phyloP scores from a whole-genome alignment of 2,797 vertebrate species.

The Lateolabrax maculatus region DNA sequence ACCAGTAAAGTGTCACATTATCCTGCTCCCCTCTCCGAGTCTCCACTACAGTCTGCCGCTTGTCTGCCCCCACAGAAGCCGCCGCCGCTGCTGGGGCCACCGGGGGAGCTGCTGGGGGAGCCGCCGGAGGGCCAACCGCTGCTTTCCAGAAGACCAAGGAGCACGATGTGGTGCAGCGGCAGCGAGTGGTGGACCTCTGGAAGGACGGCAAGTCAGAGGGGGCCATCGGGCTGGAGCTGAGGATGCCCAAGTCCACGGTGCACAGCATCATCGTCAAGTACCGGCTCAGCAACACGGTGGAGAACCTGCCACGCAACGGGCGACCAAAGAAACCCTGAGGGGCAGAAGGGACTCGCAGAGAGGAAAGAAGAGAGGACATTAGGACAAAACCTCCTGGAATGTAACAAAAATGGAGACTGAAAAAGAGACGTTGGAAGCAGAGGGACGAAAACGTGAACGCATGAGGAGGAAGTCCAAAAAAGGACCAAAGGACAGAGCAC shows the following conservation, averaged over 20 bases:
- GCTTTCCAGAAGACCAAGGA: constrained; percentile 90
- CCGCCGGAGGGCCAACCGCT: constrained; percentile 66
- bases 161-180: constrained; percentile 88
- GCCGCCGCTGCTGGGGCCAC: constrained; percentile 76
- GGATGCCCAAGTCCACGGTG: constrained; percentile 89
- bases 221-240: constrained; percentile 87
- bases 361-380: neutral
- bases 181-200: constrained; percentile 90
- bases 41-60: constrained; percentile 90
- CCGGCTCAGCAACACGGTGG: constrained; percentile 89
- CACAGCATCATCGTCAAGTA: constrained; percentile 92
- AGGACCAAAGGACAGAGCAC: constrained; percentile 58
- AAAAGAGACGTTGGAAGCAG: constrained; percentile 9
- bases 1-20: constrained; percentile 78
- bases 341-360: neutral
- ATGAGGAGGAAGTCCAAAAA: constrained; percentile 30
- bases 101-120: constrained; percentile 72
- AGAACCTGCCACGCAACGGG: constrained; percentile 88
- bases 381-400: constrained; percentile 48
- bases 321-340: constrained; percentile 87
- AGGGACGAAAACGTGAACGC: constrained; percentile 41
- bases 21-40: constrained; percentile 76
- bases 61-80: constrained; percentile 91
- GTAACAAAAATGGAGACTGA: constrained; percentile 41
- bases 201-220: constrained; percentile 90